Base-by-base conservation (phyloP, 2,888 invertebrate species). In the Pantelozetes paolii region DNA sequence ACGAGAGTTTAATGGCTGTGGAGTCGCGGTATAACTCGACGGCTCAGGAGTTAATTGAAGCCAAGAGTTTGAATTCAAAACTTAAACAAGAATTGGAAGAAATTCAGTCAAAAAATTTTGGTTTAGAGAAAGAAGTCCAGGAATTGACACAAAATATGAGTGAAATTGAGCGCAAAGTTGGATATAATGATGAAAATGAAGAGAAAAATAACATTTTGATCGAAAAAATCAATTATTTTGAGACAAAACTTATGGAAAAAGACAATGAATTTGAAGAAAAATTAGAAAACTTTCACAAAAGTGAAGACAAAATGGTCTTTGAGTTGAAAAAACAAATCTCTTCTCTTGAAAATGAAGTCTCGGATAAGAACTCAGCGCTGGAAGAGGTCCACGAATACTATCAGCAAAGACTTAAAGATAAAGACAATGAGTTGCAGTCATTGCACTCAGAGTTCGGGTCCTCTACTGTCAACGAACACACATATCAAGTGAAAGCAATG, bases 331-430 rank as follows among this genome's bases (percentile, higher is more conserved):
- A 76, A 71, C 74, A 74, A 72, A 72, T 77, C 11, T 32, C 75
- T 26, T 72, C 71, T 36, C 67, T 77, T 26, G 73, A 76, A 45
- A 77, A 72, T 74, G 76, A 77, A 30, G 32, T 78, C 9, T 69
- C 59, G 40, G 78, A 78, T 62, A 78, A 76, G 72, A 76, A 73
- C 48, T 74, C 75, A 64, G 78, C 78, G 67, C 73, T 78, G 23
- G 78, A 77, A 69, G 78, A 78, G 45, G 76, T 78, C 67, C 72
- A 76, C 64, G 77, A 78, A 54, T 72, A 77, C 69, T 78, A 76
- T 72, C 75, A 77, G 67, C 74, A 77, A 72, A 42, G 73, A 18
- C 28, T 75, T 15, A 54, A 73, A n/a, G 59, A 64, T n/a, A 75
- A 75, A 28, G 75, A 75, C n/a, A 71, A 30, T 20, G 71, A 75